phyloP scores from a whole-genome alignment of 1,140 invertebrate species.

The Callitettix versicolor region DNA sequence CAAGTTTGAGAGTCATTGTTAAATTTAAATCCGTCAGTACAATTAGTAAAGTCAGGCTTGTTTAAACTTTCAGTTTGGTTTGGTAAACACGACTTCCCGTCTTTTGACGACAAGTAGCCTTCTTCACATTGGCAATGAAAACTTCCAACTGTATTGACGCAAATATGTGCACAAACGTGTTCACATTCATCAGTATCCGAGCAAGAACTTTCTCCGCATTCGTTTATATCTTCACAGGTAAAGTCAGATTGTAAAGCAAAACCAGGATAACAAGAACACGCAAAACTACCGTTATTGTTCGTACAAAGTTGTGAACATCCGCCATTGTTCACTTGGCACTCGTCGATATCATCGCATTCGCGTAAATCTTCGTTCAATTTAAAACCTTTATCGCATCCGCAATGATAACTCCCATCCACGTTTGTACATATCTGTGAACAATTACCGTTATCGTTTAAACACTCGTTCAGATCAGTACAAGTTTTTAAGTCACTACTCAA shows the following conservation, averaged over 20 bases:
- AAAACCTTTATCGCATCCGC: neutral
- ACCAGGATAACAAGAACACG: constrained; percentile 39
- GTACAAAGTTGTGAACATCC: constrained; percentile 51
- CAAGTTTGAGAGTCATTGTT: too few relatives aligned
- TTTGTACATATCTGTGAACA: neutral
- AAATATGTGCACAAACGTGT: constrained; percentile 26
- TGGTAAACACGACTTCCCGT: constrained; percentile 32
- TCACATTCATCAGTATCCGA: too few relatives aligned
- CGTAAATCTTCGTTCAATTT: neutral
- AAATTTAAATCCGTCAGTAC: too few relatives aligned
- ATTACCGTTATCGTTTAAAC: neutral
- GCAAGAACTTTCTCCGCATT: neutral
- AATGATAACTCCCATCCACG: too few relatives aligned
- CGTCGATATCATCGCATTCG: constrained; percentile 52
- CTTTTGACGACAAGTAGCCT: constrained; percentile 32
- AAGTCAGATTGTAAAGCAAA: constrained; percentile 33
- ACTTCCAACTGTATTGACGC: constrained; percentile 47
- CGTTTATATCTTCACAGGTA: constrained; percentile 31
- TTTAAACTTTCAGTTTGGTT: too few relatives aligned
- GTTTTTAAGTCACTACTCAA: neutral
- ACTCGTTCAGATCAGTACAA: neutral
- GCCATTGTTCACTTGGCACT: constrained; percentile 61
- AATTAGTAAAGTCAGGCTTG: too few relatives aligned
- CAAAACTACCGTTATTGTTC: constrained; percentile 41
- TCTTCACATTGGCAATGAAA: constrained; percentile 50